These are phyloP conservation scores for Gymnothorax reevesii DNA, from an alignment of 2,797 vertebrate species.

Conservation along the genomic window DNA sequence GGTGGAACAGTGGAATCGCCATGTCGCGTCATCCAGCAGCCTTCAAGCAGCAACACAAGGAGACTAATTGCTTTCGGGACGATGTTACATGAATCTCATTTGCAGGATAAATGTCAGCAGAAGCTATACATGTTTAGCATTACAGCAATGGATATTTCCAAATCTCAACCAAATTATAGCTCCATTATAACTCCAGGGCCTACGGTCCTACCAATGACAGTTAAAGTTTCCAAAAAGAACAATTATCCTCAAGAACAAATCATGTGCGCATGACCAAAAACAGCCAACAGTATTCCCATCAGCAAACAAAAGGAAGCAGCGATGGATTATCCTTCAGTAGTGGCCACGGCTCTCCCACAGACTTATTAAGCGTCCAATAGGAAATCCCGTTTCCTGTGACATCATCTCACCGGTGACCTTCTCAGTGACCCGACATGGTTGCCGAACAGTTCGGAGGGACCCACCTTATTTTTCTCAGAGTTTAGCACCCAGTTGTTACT, in stretches of 20 bases:
- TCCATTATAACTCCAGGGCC: background rate
- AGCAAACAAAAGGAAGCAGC: background rate
- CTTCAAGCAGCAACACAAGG: no score
- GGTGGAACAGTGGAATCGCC: no score
- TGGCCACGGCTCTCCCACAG: background rate
- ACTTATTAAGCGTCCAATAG: background rate
- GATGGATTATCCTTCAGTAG: background rate
- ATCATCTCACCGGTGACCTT: no score
- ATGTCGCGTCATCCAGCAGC: no score
- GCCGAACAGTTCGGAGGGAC: conserved; percentile 23
- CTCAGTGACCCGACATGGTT: no score
- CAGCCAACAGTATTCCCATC: background rate
- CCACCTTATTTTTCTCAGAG: conserved; percentile 86
- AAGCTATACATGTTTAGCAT: background rate
- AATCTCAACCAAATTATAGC: background rate
- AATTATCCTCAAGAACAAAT: background rate
- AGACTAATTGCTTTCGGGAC: no score
- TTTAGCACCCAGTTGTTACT: conserved; percentile 85
- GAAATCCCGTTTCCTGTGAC: background rate
- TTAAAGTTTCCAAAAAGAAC: background rate
- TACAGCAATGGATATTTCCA: background rate
- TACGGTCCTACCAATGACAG: background rate
- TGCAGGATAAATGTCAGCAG: background rate
- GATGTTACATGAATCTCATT: background rate
- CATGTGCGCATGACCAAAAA: background rate